Conservation (phyloP, 2,888 invertebrate genomes). For the Hecatera dysodea region DNA sequence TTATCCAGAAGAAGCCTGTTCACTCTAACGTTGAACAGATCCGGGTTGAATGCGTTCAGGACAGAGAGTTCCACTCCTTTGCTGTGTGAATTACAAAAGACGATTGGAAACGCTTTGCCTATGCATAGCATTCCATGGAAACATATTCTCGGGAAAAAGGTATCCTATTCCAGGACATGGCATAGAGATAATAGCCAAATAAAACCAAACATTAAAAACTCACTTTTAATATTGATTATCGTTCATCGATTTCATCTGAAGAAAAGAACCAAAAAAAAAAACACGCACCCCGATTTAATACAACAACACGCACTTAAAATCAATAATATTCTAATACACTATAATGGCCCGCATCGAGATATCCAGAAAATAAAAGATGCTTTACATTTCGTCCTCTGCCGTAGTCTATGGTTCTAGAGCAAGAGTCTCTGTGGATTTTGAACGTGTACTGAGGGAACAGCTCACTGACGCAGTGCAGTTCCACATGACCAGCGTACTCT, state of each 20-base stretch:
- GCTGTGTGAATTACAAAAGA: too few species aligned
- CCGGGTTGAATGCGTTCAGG: too few species aligned
- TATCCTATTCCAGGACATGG: too few species aligned
- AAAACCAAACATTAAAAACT: too few species aligned
- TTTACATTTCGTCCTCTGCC: constrained; percentile 79
- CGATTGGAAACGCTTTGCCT: too few species aligned
- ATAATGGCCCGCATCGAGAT: constrained; percentile 85
- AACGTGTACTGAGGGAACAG: constrained; percentile 81
- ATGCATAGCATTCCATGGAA: too few species aligned
- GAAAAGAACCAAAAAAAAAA: constrained; percentile 15
- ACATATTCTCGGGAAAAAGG: too few species aligned
- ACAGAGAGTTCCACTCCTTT: too few species aligned
- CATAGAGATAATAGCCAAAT: too few species aligned
- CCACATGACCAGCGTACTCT: constrained; percentile 86
- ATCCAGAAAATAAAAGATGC: constrained; percentile 85
- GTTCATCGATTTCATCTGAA: not conserved
- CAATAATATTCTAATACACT: constrained; percentile 82
- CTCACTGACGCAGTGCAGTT: constrained; percentile 83
- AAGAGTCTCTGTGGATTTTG: constrained; percentile 80
- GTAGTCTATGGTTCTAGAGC: constrained; percentile 81
- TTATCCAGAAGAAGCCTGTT: too few species aligned
- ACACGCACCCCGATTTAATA: constrained; percentile 25
- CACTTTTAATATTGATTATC: too few species aligned
- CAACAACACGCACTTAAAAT: constrained; percentile 44
- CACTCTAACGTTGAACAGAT: too few species aligned